Evolutionary conservation across 1,140 invertebrate genomes (phyloP).

Genomic region (Mesaphorura yosii): DNA sequence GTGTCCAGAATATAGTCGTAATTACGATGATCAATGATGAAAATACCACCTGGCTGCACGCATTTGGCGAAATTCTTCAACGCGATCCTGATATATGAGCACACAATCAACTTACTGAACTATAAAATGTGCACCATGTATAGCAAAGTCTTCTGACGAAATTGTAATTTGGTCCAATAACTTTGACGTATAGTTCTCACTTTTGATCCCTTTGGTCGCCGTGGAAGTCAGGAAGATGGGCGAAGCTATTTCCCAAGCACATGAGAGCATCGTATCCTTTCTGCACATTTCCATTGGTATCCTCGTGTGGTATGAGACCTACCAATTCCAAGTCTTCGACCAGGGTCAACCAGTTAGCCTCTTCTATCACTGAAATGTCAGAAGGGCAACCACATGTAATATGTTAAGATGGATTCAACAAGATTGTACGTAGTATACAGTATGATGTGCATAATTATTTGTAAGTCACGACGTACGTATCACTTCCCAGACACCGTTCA

Average conservation of each 20-base stretch:
- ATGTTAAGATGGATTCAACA: no score
- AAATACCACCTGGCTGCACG: constrained; percentile 67
- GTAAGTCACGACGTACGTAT: no score
- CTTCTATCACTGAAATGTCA: constrained; percentile 54
- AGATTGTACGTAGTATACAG: background rate
- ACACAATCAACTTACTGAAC: no score
- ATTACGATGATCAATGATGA: constrained; percentile 77
- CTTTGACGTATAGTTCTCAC: no score
- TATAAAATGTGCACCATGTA: no score
- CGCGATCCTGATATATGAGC: constrained; percentile 44
- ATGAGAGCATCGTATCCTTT: constrained; percentile 71
- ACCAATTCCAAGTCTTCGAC: constrained; percentile 49
- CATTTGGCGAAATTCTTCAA: constrained; percentile 65
- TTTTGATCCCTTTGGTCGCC: constrained; percentile 67
- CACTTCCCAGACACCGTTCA: no score
- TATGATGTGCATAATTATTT: no score
- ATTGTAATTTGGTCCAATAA: no score
- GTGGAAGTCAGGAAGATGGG: constrained; percentile 64
- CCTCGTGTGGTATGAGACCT: constrained; percentile 40
- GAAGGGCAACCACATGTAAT: no score
- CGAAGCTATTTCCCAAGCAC: constrained; percentile 78
- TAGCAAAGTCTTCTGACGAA: no score
- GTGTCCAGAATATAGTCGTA: constrained; percentile 66
- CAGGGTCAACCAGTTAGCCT: constrained; percentile 65
- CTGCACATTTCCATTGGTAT: no score